phyloP scores from a whole-genome alignment of 2,888 invertebrate genomes.

The Calameuta filiformis region DNA sequence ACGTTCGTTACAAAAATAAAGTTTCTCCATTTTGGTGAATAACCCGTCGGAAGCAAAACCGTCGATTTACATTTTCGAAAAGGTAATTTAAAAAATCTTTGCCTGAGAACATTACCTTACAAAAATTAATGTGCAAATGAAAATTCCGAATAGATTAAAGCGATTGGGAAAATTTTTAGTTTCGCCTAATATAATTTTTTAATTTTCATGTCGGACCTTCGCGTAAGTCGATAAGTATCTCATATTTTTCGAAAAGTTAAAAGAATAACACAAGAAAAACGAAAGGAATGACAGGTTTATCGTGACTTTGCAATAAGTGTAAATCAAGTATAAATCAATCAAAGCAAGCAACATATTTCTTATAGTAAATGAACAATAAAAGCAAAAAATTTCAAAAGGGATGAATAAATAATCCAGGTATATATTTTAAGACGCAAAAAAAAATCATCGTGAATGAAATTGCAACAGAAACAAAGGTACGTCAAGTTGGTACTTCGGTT shows the following conservation, averaged over 20 bases:
- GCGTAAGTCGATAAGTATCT: too few species aligned
- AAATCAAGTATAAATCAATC: not conserved
- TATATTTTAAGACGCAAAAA: not conserved
- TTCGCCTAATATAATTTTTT: not conserved
- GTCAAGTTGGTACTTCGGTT: not conserved
- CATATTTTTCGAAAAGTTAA: too few species aligned
- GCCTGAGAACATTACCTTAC: too few species aligned
- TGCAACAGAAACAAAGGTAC: not conserved
- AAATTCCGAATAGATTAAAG: too few species aligned
- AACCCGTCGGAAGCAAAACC: too few species aligned
- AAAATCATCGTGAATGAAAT: not conserved
- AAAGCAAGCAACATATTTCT: not conserved
- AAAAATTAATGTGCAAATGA: too few species aligned
- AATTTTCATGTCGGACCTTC: too few species aligned
- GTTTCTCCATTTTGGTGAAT: not conserved
- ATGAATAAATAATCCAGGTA: not conserved
- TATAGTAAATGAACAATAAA: too few species aligned
- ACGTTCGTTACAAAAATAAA: not conserved
- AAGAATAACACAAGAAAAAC: not conserved
- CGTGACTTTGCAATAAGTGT: not conserved
- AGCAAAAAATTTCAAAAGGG: not conserved
- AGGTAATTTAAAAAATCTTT: too few species aligned
- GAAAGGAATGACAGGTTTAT: not conserved
- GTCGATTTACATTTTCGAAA: too few species aligned
- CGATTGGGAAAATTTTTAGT: too few species aligned